phyloP scores from a whole-genome alignment of 2,113 vertebrate genomes.

The Ammodytes marinus region DNA sequence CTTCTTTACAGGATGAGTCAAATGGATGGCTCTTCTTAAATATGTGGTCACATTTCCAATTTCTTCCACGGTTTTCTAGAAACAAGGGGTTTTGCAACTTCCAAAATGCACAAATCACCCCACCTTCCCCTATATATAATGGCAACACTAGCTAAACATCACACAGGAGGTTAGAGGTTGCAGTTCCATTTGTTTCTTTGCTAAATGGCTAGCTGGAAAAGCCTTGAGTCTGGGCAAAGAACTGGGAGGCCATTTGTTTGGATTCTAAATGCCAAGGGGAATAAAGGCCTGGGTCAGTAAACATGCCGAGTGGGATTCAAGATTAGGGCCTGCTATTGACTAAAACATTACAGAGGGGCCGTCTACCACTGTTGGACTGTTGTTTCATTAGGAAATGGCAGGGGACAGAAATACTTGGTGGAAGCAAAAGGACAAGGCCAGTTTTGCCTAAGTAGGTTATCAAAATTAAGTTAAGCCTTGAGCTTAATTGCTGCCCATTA shows the following conservation, averaged over 20 bases:
- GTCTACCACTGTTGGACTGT: background rate
- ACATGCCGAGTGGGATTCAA: slow-evolving; percentile 4
- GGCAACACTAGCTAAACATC: background rate
- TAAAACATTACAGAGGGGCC: background rate
- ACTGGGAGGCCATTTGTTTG: background rate
- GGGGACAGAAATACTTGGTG: slow-evolving; percentile 13
- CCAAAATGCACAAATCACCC: too few species aligned
- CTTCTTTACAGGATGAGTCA: too few species aligned
- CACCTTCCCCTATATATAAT: too few species aligned
- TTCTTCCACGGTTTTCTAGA: too few species aligned
- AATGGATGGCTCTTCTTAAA: too few species aligned
- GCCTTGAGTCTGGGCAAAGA: background rate
- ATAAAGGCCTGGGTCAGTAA: slow-evolving; percentile 5
- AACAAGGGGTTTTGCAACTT: too few species aligned
- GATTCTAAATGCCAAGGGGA: background rate
- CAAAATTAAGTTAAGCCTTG: slow-evolving; percentile 62
- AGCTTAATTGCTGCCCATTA: slow-evolving; percentile 59
- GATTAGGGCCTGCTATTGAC: slow-evolving; percentile 30
- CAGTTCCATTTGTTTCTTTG: background rate
- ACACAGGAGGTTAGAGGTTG: background rate
- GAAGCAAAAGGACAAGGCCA: slow-evolving; percentile 41
- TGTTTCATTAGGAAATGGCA: slow-evolving; percentile 21
- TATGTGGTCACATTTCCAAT: too few species aligned
- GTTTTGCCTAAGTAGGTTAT: slow-evolving; percentile 74
- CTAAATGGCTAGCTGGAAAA: background rate